Conservation (phyloP, 1,140 invertebrate species). For the Macrobrachium rosenbergii region DNA sequence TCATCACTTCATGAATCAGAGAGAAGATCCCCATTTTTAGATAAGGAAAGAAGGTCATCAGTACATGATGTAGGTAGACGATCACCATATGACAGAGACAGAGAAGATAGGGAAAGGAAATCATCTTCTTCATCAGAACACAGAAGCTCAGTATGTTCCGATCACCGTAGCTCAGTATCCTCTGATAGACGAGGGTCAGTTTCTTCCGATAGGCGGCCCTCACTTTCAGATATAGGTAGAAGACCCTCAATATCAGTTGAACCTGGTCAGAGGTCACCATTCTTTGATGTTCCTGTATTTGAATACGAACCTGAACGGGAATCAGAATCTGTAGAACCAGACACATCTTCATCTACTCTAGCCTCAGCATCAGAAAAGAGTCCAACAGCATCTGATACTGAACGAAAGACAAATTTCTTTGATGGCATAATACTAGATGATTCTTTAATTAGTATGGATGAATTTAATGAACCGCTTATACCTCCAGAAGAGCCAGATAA, state of each 20-base stretch:
- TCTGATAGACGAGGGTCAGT: slow-evolving; percentile 61
- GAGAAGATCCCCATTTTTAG: slow-evolving; percentile 53
- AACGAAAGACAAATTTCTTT: slow-evolving; percentile 50
- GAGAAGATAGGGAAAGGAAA: slow-evolving; percentile 51
- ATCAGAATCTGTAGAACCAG: slow-evolving; percentile 56
- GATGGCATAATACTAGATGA: slow-evolving; percentile 58
- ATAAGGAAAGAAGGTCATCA: slow-evolving; percentile 57
- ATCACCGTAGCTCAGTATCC: slow-evolving; percentile 64
- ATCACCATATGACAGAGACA: slow-evolving; percentile 61
- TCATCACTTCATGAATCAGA: slow-evolving; percentile 62
- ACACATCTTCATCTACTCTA: slow-evolving; percentile 43
- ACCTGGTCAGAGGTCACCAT: slow-evolving; percentile 62
- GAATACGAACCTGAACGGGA: slow-evolving; percentile 63
- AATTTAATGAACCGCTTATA: slow-evolving; percentile 58
- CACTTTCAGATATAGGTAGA: slow-evolving; percentile 63
- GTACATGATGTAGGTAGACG: slow-evolving; percentile 59
- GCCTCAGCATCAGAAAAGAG: slow-evolving; percentile 42
- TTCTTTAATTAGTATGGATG: slow-evolving; percentile 58
- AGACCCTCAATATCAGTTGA: slow-evolving; percentile 63
- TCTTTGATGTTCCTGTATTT: slow-evolving; percentile 64
- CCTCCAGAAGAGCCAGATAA: slow-evolving; percentile 59
- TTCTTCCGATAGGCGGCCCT: slow-evolving; percentile 61
- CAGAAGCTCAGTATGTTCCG: slow-evolving; percentile 57
- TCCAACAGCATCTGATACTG: slow-evolving; percentile 40
- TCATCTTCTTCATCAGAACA: slow-evolving; percentile 59